Evolutionary conservation across 1,140 invertebrate genomes (phyloP).

Genomic region (Ptiloglossa arizonensis): DNA sequence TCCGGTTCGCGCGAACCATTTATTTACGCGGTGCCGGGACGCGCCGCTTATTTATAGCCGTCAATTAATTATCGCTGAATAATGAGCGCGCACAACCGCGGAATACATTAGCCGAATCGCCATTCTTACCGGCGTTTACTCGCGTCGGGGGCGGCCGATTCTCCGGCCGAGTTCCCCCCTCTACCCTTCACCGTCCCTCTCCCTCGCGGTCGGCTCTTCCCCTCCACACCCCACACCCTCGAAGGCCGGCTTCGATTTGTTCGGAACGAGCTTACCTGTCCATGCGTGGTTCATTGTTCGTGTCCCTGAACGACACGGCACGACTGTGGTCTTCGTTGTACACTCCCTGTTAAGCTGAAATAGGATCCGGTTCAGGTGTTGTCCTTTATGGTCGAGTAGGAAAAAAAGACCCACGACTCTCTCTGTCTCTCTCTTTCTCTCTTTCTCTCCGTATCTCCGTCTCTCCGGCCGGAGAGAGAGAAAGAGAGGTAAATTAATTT

Average conservation of each 20-base stretch:
- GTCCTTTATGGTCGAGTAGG: slow-evolving; percentile 45
- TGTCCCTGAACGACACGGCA: slow-evolving; percentile 57
- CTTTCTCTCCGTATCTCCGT: not conserved
- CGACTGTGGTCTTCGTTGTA: slow-evolving; percentile 53
- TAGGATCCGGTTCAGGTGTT: slow-evolving; percentile 52
- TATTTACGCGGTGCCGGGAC: slow-evolving; percentile 76
- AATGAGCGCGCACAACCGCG: slow-evolving; percentile 76
- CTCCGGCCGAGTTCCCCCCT: slow-evolving; percentile 27
- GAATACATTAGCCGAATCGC: slow-evolving; percentile 80
- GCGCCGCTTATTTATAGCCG: slow-evolving; percentile 79
- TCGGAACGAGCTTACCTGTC: slow-evolving; percentile 55
- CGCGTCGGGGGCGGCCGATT: slow-evolving; percentile 62
- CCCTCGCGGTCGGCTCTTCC: slow-evolving; percentile 13
- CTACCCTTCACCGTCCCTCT: slow-evolving; percentile 14
- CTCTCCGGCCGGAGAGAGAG: not conserved
- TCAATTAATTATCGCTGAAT: slow-evolving; percentile 82
- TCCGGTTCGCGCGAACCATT: slow-evolving; percentile 80
- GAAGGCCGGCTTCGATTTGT: slow-evolving; percentile 52
- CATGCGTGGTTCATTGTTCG: slow-evolving; percentile 58
- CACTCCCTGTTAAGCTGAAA: slow-evolving; percentile 48
- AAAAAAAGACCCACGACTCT: slow-evolving; percentile 25
- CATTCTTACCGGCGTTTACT: slow-evolving; percentile 74
- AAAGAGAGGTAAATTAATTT: slow-evolving; percentile 42
- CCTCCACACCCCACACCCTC: slow-evolving; percentile 32
- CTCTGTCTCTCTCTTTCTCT: not conserved